Conservation (phyloP, 2,113 vertebrate species). For the Turdus rufiventris region DNA sequence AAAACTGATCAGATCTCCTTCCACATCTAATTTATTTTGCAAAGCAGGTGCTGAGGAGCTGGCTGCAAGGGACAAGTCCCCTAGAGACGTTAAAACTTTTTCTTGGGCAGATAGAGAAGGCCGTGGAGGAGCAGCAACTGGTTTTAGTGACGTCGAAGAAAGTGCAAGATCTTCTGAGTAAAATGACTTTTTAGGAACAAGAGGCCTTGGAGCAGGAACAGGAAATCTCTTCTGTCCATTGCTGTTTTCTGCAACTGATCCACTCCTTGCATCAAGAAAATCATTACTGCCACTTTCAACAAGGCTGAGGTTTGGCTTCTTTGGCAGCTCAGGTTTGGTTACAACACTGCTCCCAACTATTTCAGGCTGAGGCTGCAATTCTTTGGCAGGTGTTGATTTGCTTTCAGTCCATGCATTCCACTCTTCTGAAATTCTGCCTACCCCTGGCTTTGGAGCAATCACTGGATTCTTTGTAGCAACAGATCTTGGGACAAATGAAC, state of each 20-base stretch:
- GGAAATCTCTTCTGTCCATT: conserved; percentile 48
- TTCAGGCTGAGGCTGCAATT: conserved; percentile 48
- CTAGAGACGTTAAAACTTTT: conserved; percentile 54
- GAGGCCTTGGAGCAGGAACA: conserved; percentile 74
- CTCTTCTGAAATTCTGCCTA: conserved; percentile 68
- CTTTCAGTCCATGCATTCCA: conserved; percentile 62
- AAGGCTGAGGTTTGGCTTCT: conserved; percentile 75
- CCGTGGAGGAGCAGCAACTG: conserved; percentile 42
- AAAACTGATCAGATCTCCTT: conserved; percentile 80
- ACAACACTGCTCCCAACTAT: conserved; percentile 19
- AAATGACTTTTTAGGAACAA: conserved; percentile 71
- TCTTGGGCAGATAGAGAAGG: conserved; percentile 68
- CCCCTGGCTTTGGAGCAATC: conserved; percentile 71
- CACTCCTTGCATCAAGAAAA: conserved; percentile 52
- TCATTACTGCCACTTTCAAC: conserved; percentile 62
- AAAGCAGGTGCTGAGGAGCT: background rate
- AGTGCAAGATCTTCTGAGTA: conserved; percentile 53
- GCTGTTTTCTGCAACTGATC: background rate
- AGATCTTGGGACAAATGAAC: conserved; percentile 70
- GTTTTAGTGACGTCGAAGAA: conserved; percentile 45
- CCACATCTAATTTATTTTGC: conserved; percentile 52
- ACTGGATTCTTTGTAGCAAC: conserved; percentile 80
- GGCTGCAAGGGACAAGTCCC: conserved; percentile 56
- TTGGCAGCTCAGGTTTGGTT: conserved; percentile 80
- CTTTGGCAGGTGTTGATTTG: conserved; percentile 47